phyloP scores from a whole-genome alignment of 2,113 vertebrate genomes.

The Rousettus leschenaultii region DNA sequence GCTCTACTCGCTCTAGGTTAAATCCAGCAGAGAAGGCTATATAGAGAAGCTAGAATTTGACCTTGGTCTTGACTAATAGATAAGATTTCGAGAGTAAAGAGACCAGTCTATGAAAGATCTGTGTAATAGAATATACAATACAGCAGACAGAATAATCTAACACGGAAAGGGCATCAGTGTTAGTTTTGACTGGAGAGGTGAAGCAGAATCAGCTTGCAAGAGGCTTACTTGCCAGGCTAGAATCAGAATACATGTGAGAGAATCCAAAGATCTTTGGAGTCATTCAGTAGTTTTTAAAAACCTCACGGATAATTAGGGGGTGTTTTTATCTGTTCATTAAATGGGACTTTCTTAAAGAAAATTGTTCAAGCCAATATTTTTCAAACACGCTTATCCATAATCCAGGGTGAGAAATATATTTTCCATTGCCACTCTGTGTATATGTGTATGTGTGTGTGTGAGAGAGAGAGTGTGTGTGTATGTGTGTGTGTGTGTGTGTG shows the following conservation, averaged over 20 bases:
- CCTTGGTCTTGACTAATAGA: conserved; percentile 15
- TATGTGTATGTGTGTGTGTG: background rate
- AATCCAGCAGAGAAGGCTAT: background rate
- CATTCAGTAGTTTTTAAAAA: background rate
- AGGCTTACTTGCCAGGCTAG: background rate
- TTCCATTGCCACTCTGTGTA: background rate
- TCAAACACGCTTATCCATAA: background rate
- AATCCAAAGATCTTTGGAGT: background rate
- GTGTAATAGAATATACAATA: background rate
- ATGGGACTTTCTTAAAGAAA: conserved; percentile 4
- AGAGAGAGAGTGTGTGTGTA: too few relatives aligned
- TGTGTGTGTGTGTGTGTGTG: background rate
- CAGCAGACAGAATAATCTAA: background rate
- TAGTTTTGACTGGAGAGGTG: background rate
- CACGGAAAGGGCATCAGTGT: background rate
- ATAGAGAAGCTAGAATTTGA: conserved; percentile 37
- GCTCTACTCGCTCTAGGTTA: background rate
- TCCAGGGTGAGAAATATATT: background rate
- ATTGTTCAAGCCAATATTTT: conserved; percentile 21
- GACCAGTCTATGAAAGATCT: background rate
- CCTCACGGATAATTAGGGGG: background rate
- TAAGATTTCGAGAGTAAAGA: background rate
- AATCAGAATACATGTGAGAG: background rate
- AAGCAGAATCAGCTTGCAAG: background rate
- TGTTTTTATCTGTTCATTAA: background rate